phyloP scores from a whole-genome alignment of 2,888 invertebrate genomes.

The Chrysolina americana region DNA sequence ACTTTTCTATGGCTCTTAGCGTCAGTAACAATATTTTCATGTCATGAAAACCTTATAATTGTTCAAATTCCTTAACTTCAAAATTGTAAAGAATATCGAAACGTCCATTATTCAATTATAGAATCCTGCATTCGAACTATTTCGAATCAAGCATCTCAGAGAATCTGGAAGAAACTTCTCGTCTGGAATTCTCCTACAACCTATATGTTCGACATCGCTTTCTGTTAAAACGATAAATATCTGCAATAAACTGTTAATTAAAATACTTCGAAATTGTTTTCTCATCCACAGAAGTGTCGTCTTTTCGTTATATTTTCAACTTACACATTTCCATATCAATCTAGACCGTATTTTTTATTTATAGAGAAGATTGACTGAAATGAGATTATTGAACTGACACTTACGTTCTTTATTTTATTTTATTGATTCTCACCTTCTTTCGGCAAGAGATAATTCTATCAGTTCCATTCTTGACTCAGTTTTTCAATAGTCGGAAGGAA shows the following conservation, averaged over 20 bases:
- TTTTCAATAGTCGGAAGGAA: too few species aligned
- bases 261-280: constrained; percentile 16
- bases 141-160: not conserved
- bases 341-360: not conserved
- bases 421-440: too few species aligned
- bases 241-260: constrained; percentile 17
- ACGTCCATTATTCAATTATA: not conserved
- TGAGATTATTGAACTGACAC: too few species aligned
- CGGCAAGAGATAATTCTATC: too few species aligned
- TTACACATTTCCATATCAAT: not conserved
- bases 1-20: too few species aligned
- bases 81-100: not conserved
- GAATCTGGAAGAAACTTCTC: constrained; percentile 4
- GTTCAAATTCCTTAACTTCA: too few species aligned
- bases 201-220: constrained; percentile 8
- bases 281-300: not conserved
- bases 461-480: too few species aligned
- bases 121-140: not conserved
- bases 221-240: constrained; percentile 11
- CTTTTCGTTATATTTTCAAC: not conserved
- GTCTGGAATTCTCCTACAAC: constrained; percentile 9
- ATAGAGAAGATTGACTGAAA: too few species aligned
- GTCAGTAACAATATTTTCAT: too few species aligned
- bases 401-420: too few species aligned
- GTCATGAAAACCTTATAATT: too few species aligned